Evolutionary conservation across 2,888 invertebrate species (phyloP).

Genomic region (Frankliniella fusca): DNA sequence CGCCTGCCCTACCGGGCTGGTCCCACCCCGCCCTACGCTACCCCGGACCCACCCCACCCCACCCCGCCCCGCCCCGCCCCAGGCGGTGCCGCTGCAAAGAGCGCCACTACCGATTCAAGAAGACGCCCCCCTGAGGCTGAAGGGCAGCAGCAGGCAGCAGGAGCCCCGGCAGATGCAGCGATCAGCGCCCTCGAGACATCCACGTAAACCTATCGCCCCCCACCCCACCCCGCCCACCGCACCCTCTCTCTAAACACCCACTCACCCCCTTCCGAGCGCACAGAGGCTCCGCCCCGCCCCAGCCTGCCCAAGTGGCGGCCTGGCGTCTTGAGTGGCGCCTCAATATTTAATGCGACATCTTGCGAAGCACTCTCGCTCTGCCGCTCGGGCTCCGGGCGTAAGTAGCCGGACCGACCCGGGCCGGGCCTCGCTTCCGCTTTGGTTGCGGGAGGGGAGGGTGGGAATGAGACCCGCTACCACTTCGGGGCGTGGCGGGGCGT

Average conservation of each 20-base stretch:
- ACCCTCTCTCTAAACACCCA: too few species aligned
- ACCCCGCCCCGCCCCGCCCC: background rate
- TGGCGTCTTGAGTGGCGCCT: conserved; percentile 8
- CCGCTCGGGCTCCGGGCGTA: background rate
- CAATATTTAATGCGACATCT: conserved; percentile 25
- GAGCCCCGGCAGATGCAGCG: background rate
- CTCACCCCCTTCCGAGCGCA: background rate
- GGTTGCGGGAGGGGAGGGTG: background rate
- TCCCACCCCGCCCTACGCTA: background rate
- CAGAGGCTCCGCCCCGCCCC: background rate
- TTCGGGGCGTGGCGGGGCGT: background rate
- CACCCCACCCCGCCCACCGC: background rate
- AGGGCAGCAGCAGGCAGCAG: background rate
- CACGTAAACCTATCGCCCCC: background rate
- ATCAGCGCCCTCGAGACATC: background rate
- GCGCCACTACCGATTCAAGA: background rate
- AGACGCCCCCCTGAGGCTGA: background rate
- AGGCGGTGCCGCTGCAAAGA: background rate
- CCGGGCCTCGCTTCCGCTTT: too few species aligned
- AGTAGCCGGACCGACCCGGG: background rate
- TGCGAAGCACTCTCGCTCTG: conserved; percentile 2
- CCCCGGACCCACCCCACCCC: background rate
- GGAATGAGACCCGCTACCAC: background rate
- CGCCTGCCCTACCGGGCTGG: too few species aligned
- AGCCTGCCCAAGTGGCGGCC: background rate